These are phyloP conservation scores for Calyptomena viridis DNA, from an alignment of 2,113 vertebrate species.

Conservation along the genomic window DNA sequence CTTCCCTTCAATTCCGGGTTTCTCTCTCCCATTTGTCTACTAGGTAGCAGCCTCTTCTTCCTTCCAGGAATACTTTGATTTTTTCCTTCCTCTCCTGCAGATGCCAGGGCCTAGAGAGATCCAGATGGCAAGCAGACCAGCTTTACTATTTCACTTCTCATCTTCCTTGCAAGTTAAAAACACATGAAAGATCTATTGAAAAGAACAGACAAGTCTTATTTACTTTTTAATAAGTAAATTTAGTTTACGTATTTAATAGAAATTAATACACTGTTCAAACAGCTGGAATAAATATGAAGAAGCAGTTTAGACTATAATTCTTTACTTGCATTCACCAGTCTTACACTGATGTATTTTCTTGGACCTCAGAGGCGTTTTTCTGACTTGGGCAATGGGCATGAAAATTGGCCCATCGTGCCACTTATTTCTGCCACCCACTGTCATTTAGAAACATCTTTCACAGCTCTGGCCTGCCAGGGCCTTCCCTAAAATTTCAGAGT, in stretches of 20 bases:
- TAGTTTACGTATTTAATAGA: slow-evolving; percentile 63
- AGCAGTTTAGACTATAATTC: slow-evolving; percentile 15
- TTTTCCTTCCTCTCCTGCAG: slow-evolving; percentile 62
- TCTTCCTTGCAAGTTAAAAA: slow-evolving; percentile 70
- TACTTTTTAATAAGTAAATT: slow-evolving; percentile 58
- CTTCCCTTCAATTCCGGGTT: slow-evolving; percentile 59
- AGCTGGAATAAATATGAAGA: slow-evolving; percentile 48
- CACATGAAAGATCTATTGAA: slow-evolving; percentile 64
- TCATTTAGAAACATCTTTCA: background rate
- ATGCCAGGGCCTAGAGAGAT: slow-evolving; percentile 69
- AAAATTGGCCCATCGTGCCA: background rate
- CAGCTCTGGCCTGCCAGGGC: background rate
- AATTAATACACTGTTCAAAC: slow-evolving; percentile 43
- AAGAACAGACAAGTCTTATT: slow-evolving; percentile 64
- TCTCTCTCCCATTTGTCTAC: slow-evolving; percentile 68
- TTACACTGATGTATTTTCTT: slow-evolving; percentile 24
- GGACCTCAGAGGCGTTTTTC: background rate
- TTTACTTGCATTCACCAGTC: slow-evolving; percentile 2
- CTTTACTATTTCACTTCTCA: slow-evolving; percentile 59
- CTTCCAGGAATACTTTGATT: slow-evolving; percentile 70
- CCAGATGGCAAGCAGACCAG: slow-evolving; percentile 70
- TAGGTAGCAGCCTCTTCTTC: slow-evolving; percentile 66
- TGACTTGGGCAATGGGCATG: background rate
- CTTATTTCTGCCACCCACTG: slow-evolving; percentile 6
- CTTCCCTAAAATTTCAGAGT: background rate